Conservation (phyloP, 2,888 invertebrate species). For the Chrysolina haemoptera region DNA sequence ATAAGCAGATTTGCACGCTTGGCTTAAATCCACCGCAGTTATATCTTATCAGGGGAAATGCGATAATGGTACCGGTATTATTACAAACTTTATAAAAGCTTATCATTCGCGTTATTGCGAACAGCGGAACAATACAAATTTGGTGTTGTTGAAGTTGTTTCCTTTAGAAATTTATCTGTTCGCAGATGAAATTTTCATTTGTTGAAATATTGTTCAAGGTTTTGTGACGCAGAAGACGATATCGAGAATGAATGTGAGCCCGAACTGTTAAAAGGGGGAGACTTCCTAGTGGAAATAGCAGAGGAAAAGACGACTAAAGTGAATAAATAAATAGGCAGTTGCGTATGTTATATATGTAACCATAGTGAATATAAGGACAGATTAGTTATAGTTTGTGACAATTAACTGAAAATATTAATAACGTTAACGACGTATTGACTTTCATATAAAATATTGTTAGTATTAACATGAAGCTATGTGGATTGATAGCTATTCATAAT, state of each 20-base stretch:
- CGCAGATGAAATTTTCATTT: slow-evolving; percentile 1
- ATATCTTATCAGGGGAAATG: slow-evolving; percentile 60
- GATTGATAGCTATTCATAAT: no score
- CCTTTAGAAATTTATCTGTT: slow-evolving; percentile 2
- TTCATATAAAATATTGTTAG: no score
- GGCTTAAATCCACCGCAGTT: slow-evolving; percentile 59
- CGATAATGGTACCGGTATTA: slow-evolving; percentile 59
- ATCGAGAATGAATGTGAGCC: not conserved
- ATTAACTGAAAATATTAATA: no score
- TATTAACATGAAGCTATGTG: no score
- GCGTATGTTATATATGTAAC: no score
- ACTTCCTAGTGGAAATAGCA: not conserved
- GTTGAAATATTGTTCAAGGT: slow-evolving; percentile 8
- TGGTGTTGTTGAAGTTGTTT: slow-evolving; percentile 19
- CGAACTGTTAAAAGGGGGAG: not conserved
- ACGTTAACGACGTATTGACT: no score
- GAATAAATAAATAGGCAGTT: no score
- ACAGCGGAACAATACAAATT: slow-evolving; percentile 25
- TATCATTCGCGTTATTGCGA: slow-evolving; percentile 46
- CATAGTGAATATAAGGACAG: no score
- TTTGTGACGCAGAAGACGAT: slow-evolving; percentile 3
- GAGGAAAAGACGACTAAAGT: not conserved
- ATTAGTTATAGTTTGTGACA: no score
- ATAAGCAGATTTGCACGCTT: slow-evolving; percentile 61
- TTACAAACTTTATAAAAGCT: slow-evolving; percentile 47